Conservation (phyloP, 2,797 vertebrate genomes). For the Otus scops region DNA sequence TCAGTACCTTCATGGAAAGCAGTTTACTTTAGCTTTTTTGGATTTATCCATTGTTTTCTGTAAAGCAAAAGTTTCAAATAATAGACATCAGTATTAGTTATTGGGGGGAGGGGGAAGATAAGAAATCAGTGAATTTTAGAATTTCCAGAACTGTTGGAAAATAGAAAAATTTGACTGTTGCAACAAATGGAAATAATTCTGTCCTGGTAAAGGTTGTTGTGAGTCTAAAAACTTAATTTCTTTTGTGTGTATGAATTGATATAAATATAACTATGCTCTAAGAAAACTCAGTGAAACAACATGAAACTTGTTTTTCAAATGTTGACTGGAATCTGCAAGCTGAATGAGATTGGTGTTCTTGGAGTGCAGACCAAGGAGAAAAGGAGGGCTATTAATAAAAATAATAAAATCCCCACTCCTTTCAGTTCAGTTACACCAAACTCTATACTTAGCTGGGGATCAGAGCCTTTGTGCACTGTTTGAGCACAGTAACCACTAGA, state of each 20-base stretch:
- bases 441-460: neutral
- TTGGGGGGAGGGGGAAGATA: neutral
- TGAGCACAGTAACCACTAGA: neutral
- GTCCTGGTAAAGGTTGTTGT: neutral
- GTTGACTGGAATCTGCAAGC: neutral
- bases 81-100: neutral
- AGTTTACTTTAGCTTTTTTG: neutral
- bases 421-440: neutral
- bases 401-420: neutral
- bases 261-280: neutral
- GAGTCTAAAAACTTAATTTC: neutral
- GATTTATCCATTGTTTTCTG: neutral
- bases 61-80: neutral
- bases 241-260: neutral
- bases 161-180: neutral
- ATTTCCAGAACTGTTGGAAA: neutral
- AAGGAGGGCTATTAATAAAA: neutral
- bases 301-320: neutral
- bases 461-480: accelerated
- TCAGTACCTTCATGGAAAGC: neutral
- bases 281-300: neutral
- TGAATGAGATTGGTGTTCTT: neutral
- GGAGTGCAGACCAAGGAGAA: neutral
- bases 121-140: neutral
- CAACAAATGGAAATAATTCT: neutral